Percentiles rank a stretch among this genome's conserved stretches.
Conservation (phyloP, 2,113 vertebrate genomes). For the Tenrec ecaudatus region DNA sequence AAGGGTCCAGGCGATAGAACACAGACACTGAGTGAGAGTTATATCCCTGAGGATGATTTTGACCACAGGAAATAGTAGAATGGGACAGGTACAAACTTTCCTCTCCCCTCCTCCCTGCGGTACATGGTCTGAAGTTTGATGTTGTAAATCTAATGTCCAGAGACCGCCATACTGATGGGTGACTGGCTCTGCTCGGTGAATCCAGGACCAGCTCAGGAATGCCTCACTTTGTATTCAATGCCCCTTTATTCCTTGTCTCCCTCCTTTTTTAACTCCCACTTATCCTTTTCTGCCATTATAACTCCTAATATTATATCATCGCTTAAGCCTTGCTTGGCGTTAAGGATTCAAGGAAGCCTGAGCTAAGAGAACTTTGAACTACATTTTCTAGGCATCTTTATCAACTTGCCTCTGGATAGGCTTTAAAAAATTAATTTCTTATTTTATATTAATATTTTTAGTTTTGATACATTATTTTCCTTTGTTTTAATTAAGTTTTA, state of each 20-base stretch:
- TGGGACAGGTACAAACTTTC: neutral
- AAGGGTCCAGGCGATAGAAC: neutral
- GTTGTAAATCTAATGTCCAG: neutral
- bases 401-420: neutral
- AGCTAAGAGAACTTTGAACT: neutral
- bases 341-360: neutral
- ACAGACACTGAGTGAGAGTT: neutral
- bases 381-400: neutral
- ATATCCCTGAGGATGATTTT: no score
- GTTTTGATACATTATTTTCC: no score
- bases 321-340: neutral
- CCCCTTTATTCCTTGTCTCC: neutral
- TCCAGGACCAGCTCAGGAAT: fast-evolving
- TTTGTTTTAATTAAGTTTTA: no score
- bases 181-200: neutral
- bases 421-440: no score
- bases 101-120: neutral
- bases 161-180: neutral
- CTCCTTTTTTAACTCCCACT: neutral
- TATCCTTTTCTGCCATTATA: neutral
- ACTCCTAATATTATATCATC: neutral
- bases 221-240: no score
- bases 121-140: neutral
- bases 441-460: no score
- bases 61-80: neutral